Conservation (phyloP, 2,797 vertebrate species). For the Sebastes taczanowskii region DNA sequence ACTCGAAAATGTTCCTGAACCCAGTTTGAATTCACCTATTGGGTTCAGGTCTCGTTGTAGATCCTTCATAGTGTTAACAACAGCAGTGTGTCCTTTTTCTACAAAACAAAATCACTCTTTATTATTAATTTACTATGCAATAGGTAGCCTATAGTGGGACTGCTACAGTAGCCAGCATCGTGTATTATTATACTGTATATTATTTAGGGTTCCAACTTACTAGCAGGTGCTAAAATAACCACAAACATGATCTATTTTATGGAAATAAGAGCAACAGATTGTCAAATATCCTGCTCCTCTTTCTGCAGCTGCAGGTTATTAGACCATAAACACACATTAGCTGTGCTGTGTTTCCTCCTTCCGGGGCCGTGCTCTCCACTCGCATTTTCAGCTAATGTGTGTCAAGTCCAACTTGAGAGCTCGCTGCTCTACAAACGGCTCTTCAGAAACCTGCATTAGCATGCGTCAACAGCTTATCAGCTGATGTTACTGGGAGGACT, state of each 20-base stretch:
- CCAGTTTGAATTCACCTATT: neutral
- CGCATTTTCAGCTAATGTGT: constrained; percentile 4
- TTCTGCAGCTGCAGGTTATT: neutral
- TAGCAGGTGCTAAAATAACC: neutral
- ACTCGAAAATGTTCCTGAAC: neutral
- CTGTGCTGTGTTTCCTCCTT: neutral
- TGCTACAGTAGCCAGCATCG: neutral
- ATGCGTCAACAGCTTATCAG: constrained; percentile 5
- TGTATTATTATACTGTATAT: neutral
- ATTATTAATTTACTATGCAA: neutral
- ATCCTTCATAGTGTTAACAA: neutral
- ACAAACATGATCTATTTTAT: neutral
- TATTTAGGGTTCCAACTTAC: neutral
- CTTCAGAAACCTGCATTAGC: neutral
- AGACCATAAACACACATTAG: neutral
- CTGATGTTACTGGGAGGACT: neutral
- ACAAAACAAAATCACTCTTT: neutral
- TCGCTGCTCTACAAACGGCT: neutral
- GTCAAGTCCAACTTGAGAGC: constrained; percentile 25
- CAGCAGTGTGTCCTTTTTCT: neutral
- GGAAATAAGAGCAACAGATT: neutral
- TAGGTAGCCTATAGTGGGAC: neutral
- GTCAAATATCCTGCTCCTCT: neutral
- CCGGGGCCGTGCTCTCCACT: neutral
- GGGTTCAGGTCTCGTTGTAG: neutral